A percentile compares a stretch with the other conserved stretches of the same genome.
Evolutionary conservation across 1,140 invertebrate species (phyloP).

Genomic region (Drosophila guanche): DNA sequence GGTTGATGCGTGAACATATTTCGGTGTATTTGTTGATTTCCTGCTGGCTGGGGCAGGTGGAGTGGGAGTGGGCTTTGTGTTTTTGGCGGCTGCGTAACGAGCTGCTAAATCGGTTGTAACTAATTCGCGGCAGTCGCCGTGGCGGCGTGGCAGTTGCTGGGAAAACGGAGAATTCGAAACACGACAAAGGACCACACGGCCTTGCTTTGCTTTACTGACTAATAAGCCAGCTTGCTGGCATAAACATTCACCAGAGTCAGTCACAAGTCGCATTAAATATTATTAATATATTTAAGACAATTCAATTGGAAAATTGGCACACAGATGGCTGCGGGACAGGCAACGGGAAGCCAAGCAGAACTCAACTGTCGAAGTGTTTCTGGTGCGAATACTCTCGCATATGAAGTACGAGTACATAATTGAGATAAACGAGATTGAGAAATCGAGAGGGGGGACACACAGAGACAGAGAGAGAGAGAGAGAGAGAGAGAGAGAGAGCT

Average conservation of each 20-base stretch:
- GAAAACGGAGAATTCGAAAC: conserved; percentile 39
- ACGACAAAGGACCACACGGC: conserved; percentile 25
- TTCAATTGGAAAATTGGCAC: conserved; percentile 81
- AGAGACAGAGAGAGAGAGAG: conserved; percentile 4
- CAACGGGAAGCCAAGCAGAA: not conserved
- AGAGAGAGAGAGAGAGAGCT: conserved; percentile 7
- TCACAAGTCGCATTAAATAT: conserved; percentile 42
- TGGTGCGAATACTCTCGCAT: conserved; percentile 29
- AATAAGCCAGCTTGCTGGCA: conserved; percentile 29
- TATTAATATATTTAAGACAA: conserved; percentile 82
- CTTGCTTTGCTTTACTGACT: not conserved
- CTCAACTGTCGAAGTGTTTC: too few species aligned
- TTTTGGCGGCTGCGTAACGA: conserved; percentile 72
- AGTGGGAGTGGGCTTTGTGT: conserved; percentile 23
- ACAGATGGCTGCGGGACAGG: conserved; percentile 27
- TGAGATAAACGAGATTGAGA: conserved; percentile 71
- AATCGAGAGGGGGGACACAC: conserved; percentile 17
- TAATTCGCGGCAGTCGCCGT: conserved; percentile 72
- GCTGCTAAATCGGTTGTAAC: conserved; percentile 79
- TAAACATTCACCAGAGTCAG: conserved; percentile 1
- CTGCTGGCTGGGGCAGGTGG: conserved; percentile 8
- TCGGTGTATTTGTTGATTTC: conserved; percentile 54
- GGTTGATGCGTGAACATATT: conserved; percentile 75
- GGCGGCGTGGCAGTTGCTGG: conserved; percentile 47
- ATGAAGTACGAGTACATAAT: conserved; percentile 57